phyloP scores from a whole-genome alignment of 2,888 invertebrate genomes.

The Drosophila prostipennis region DNA sequence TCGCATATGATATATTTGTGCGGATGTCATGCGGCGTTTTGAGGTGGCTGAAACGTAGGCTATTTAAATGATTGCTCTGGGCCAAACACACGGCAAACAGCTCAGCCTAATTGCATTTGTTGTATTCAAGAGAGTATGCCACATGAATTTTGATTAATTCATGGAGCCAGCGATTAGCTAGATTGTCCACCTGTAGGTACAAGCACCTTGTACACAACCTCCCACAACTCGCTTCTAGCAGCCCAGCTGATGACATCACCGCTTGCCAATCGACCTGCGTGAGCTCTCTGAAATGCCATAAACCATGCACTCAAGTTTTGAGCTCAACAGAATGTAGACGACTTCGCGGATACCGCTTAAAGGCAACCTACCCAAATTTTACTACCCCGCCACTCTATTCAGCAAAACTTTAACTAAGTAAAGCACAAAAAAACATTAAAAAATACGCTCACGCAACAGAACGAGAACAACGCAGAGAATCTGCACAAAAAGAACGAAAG shows the following conservation, averaged over 20 bases:
- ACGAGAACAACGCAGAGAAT: constrained; percentile 2
- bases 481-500: constrained; percentile 43
- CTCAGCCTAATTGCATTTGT: constrained; percentile 43
- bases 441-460: constrained; percentile 16
- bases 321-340: constrained; percentile 8
- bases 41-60: constrained; percentile 56
- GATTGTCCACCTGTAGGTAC: constrained; percentile 30
- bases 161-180: constrained; percentile 33
- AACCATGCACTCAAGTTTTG: constrained; percentile 33
- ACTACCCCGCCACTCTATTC: constrained; percentile 2
- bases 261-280: constrained; percentile 29
- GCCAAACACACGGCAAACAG: constrained; percentile 17
- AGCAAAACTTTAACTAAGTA: constrained; percentile 14
- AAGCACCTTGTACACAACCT: background rate
- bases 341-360: constrained; percentile 28
- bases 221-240: background rate
- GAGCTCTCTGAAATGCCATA: constrained; percentile 36
- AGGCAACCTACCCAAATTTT: background rate
- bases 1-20: constrained; percentile 39
- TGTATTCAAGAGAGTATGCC: constrained; percentile 19
- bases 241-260: constrained; percentile 32
- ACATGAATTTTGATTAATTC: constrained; percentile 45
- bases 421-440: background rate
- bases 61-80: constrained; percentile 69
- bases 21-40: constrained; percentile 48